phyloP scores from a whole-genome alignment of 2,113 vertebrate genomes.

The Syngnathus floridae region DNA sequence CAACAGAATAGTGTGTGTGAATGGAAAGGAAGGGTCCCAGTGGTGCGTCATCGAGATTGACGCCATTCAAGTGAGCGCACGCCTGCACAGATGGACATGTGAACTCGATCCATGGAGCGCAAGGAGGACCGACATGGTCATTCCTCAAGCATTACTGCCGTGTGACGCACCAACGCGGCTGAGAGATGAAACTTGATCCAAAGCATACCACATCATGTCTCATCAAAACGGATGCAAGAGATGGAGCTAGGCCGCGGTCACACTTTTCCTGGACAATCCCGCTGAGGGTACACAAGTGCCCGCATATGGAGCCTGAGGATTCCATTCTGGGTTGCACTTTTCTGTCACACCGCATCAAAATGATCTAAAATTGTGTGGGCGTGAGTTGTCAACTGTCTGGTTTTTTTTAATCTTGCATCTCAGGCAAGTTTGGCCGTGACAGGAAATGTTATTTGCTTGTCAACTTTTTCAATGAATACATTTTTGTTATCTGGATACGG shows the following conservation, averaged over 20 bases:
- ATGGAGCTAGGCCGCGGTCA: no score
- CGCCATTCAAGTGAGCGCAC: conserved; percentile 19
- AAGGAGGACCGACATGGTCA: conserved; percentile 30
- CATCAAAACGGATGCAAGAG: no score
- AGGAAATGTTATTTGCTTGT: neutral
- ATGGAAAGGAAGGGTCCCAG: neutral
- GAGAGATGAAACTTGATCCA: neutral
- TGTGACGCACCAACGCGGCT: conserved; percentile 21
- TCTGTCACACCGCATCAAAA: no score
- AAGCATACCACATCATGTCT: neutral
- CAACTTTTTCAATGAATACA: neutral
- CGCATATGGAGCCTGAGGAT: no score
- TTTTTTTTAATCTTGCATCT: no score
- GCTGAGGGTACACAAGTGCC: no score
- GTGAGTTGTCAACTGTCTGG: no score
- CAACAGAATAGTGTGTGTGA: neutral
- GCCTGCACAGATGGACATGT: conserved; percentile 36
- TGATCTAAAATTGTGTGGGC: no score
- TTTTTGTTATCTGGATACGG: neutral
- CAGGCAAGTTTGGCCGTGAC: no score
- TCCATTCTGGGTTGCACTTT: no score
- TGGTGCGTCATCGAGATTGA: neutral
- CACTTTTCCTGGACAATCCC: no score
- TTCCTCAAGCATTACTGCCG: conserved; percentile 49
- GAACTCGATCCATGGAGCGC: neutral